phyloP scores from a whole-genome alignment of 2,113 vertebrate genomes.

The Rhynchopsitta pachyrhyncha region DNA sequence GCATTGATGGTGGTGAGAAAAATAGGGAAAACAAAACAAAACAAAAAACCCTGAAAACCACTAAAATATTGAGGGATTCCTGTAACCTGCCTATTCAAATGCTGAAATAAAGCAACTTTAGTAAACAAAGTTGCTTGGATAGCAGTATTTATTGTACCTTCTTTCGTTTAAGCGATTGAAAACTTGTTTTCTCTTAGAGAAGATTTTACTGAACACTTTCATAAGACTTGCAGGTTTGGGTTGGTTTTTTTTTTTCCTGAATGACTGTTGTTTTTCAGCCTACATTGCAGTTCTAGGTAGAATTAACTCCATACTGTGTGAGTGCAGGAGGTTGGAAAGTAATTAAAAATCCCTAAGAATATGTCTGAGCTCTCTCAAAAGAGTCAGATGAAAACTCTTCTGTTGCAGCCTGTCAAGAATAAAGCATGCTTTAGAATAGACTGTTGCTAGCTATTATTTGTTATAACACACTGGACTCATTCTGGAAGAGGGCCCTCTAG shows the following conservation, averaged over 20 bases:
- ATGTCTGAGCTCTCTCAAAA: not conserved
- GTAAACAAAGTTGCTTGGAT: not conserved
- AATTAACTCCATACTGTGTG: not conserved
- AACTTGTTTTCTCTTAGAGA: not conserved
- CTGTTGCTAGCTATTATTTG: not conserved
- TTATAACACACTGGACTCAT: not conserved
- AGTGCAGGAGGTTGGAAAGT: not conserved
- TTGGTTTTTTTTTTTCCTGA: not conserved
- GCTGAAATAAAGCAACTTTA: not conserved
- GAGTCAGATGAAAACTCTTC: not conserved
- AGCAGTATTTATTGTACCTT: not conserved
- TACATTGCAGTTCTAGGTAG: not conserved
- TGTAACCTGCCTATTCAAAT: not conserved
- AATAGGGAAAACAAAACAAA: not conserved
- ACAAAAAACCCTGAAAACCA: not conserved
- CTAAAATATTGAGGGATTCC: not conserved
- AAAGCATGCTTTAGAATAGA: not conserved
- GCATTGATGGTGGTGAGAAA: rapidly evolving
- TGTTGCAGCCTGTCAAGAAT: not conserved
- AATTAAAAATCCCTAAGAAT: not conserved
- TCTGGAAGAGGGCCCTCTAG: not conserved
- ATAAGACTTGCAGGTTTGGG: not conserved
- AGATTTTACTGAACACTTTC: not conserved
- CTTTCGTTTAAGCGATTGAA: not conserved
- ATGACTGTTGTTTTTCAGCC: not conserved